Evolutionary conservation across 2,888 invertebrate genomes (phyloP).

Genomic region (Coenonympha arcania): DNA sequence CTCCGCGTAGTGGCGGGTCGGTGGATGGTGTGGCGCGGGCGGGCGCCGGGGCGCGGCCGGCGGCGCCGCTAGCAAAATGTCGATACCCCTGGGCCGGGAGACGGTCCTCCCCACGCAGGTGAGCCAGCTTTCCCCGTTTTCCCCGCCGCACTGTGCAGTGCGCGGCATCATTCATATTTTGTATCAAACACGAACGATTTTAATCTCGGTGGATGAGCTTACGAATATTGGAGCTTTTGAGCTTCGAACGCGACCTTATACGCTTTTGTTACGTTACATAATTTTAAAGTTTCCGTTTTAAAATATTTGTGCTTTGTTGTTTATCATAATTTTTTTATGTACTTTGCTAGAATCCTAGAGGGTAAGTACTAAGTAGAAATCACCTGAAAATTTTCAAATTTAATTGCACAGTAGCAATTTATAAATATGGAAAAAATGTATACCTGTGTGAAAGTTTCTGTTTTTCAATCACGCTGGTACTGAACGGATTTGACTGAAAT

Average conservation of each 20-base stretch:
- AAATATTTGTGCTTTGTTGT: no score
- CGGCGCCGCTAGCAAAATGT: constrained; percentile 72
- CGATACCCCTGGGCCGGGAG: constrained; percentile 72
- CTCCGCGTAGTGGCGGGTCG: constrained; percentile 55
- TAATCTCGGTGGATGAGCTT: neutral
- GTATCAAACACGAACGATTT: constrained; percentile 9
- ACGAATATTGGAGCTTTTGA: neutral
- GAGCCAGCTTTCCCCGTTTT: constrained; percentile 45
- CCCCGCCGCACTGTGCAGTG: constrained; percentile 23
- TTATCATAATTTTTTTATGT: no score
- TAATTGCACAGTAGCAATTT: no score
- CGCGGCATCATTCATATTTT: constrained; percentile 18
- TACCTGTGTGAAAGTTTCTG: no score
- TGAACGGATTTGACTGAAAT: no score
- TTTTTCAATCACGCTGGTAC: no score
- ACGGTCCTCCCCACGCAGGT: constrained; percentile 70
- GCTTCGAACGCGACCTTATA: no score
- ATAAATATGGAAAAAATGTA: no score
- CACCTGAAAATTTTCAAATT: no score
- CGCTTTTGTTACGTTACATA: neutral
- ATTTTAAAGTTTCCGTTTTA: neutral
- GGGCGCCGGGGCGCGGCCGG: constrained; percentile 72
- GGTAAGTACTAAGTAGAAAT: no score
- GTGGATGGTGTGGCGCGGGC: constrained; percentile 68
- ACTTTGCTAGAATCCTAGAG: no score